Percentiles rank a stretch among this genome's conserved stretches.
These are phyloP conservation scores for Drosophila gunungcola DNA, from an alignment of 1,140 invertebrate genomes.

Conservation along the genomic window DNA sequence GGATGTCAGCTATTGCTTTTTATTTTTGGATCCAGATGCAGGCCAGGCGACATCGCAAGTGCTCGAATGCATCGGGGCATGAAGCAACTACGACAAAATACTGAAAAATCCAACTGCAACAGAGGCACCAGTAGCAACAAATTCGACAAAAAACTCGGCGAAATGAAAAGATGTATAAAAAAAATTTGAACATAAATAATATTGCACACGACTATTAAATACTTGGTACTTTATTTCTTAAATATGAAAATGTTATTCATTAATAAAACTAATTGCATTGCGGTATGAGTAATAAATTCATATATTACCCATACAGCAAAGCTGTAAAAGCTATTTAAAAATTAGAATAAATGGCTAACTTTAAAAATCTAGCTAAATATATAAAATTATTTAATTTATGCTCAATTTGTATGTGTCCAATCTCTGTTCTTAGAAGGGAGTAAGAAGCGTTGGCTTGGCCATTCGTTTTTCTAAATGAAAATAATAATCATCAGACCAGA, in stretches of 20 bases:
- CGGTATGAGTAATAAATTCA: no score
- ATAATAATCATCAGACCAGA: no score
- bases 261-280: no score
- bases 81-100: constrained; percentile 67
- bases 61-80: constrained; percentile 74
- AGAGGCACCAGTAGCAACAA: constrained; percentile 40
- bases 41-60: constrained; percentile 62
- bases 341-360: no score
- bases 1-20: constrained; percentile 19
- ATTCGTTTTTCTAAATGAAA: no score
- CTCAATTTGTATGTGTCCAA: no score
- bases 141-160: constrained; percentile 56
- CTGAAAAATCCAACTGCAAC: constrained; percentile 46
- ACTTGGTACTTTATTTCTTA: background rate
- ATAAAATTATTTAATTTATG: background rate
- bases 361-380: no score
- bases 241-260: no score
- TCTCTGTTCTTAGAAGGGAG: no score
- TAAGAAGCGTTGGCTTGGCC: no score
- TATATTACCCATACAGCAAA: no score
- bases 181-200: constrained; percentile 9
- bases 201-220: background rate
- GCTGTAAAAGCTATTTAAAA: no score
- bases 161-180: constrained; percentile 24
- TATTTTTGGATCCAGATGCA: constrained; percentile 58